Conservation (phyloP, 1,140 invertebrate species). For the Drosophila aff. region DNA sequence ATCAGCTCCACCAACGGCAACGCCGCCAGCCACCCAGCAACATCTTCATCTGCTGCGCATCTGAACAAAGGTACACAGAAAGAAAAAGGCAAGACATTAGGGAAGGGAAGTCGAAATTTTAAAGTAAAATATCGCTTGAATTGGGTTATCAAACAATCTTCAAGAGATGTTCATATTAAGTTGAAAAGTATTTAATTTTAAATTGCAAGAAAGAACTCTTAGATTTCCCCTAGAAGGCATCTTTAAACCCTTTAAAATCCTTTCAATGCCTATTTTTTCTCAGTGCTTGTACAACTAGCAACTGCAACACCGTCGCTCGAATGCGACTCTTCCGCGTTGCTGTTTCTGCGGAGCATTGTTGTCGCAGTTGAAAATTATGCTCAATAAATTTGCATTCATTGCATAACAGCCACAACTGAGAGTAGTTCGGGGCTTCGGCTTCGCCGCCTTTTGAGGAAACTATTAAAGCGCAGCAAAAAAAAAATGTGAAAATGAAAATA, state of each 20-base stretch:
- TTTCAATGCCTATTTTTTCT: background rate
- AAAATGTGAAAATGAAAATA: slow-evolving; percentile 79
- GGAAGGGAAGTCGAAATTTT: background rate
- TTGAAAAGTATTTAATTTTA: background rate
- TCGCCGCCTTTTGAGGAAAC: slow-evolving; percentile 64
- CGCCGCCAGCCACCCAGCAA: slow-evolving; percentile 53
- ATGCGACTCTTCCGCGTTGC: slow-evolving; percentile 39
- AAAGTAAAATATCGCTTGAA: background rate
- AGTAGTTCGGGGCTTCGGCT: slow-evolving; percentile 37
- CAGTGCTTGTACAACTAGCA: slow-evolving; percentile 21
- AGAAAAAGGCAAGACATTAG: background rate
- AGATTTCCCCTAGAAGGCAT: background rate
- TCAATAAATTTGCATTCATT: slow-evolving; percentile 68
- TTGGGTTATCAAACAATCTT: background rate
- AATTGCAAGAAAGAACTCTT: background rate
- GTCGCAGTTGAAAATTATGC: slow-evolving; percentile 52
- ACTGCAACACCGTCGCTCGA: slow-evolving; percentile 19
- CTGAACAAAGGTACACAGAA: slow-evolving; percentile 63
- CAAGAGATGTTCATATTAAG: background rate
- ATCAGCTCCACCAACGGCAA: slow-evolving; percentile 52
- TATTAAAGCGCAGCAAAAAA: slow-evolving; percentile 65
- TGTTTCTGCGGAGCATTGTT: slow-evolving; percentile 33
- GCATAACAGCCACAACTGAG: slow-evolving; percentile 61
- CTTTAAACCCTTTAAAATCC: background rate
- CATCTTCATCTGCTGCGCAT: slow-evolving; percentile 76